Evolutionary conservation across 2,888 invertebrate species (phyloP).

Genomic region (Glaucopsyche alexis): DNA sequence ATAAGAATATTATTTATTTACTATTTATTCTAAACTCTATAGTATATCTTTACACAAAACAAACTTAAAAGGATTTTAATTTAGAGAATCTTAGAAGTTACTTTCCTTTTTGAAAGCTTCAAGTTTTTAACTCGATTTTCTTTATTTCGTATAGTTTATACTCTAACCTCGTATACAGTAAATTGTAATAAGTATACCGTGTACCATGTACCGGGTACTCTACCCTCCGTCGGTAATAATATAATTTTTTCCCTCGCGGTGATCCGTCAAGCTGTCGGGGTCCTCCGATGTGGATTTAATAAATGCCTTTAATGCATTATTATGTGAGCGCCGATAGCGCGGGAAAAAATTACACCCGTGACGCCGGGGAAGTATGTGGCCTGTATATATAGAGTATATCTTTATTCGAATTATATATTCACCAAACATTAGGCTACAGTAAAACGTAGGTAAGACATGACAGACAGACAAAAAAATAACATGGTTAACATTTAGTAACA

Average conservation of each 20-base stretch:
- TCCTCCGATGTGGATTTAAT: conserved; percentile 26
- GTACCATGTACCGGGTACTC: background rate
- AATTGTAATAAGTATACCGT: background rate
- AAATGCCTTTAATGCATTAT: conserved; percentile 26
- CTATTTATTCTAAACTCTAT: too few species aligned
- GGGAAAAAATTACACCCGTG: conserved; percentile 20
- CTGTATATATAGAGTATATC: background rate
- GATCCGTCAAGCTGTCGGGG: conserved; percentile 28
- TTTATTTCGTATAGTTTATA: too few species aligned
- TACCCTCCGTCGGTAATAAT: conserved; percentile 13
- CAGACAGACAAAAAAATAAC: too few species aligned
- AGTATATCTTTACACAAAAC: too few species aligned
- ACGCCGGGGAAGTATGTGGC: background rate
- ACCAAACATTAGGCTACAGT: too few species aligned
- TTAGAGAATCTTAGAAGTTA: too few species aligned
- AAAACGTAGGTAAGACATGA: too few species aligned
- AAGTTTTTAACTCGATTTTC: too few species aligned
- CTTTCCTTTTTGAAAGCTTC: too few species aligned
- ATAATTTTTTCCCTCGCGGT: conserved; percentile 22
- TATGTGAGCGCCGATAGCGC: conserved; percentile 17
- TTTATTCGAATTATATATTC: background rate
- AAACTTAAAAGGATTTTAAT: too few species aligned
- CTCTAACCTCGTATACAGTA: background rate
- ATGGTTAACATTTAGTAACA: too few species aligned
- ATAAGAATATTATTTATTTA: too few species aligned